These are phyloP conservation scores for Eupithecia exiguata DNA, from an alignment of 2,888 invertebrate species.

Conservation along the genomic window DNA sequence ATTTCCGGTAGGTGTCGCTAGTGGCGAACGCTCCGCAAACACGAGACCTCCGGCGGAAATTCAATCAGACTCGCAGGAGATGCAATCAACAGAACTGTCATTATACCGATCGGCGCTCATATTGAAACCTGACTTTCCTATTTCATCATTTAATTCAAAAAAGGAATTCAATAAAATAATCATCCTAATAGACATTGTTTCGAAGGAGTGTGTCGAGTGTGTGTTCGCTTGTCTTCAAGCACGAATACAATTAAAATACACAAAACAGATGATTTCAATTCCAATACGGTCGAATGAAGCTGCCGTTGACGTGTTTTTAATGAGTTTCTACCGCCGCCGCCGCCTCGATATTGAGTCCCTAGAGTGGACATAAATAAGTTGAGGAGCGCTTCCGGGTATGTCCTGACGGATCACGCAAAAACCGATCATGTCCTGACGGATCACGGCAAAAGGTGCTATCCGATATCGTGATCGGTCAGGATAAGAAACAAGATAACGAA, in stretches of 20 bases:
- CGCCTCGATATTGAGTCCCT: constrained; percentile 73
- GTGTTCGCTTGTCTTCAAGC: not conserved
- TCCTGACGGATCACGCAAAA: too few relatives aligned
- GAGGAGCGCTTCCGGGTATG: too few relatives aligned
- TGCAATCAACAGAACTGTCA: constrained; percentile 81
- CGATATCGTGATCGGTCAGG: too few relatives aligned
- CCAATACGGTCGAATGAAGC: constrained; percentile 81
- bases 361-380: constrained; percentile 76
- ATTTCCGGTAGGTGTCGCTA: constrained; percentile 4
- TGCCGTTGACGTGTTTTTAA: constrained; percentile 83
- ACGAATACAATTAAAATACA: not conserved
- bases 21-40: constrained; percentile 68
- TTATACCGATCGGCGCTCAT: constrained; percentile 57
- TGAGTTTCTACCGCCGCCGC: constrained; percentile 77
- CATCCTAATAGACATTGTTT: not conserved
- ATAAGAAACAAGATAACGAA: too few relatives aligned
- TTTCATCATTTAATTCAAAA: not conserved
- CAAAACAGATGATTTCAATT: constrained; percentile 63
- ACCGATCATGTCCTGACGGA: too few relatives aligned
- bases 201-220: not conserved
- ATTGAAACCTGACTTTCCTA: not conserved
- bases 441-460: too few relatives aligned
- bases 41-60: constrained; percentile 77
- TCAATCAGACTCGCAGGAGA: constrained; percentile 80
- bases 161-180: not conserved